Percentiles rank a stretch among this genome's conserved stretches.
These are phyloP conservation scores for Salpingus planirostris DNA, from an alignment of 2,888 invertebrate genomes.

Conservation along the genomic window DNA sequence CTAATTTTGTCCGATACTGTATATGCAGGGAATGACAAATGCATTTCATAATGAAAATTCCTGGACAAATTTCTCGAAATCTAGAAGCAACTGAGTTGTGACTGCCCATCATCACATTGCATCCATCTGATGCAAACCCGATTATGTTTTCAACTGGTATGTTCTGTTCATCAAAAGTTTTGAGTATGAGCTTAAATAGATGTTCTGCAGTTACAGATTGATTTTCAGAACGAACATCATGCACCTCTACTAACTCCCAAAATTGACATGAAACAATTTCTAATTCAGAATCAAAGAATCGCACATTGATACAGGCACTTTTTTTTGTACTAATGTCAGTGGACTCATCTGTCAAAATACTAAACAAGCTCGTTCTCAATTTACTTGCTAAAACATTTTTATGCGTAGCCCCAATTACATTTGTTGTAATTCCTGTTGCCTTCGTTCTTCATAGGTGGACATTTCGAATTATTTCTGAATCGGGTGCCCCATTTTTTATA, in stretches of 20 bases:
- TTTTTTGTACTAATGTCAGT: constrained; percentile 24
- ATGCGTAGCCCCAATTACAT: constrained; percentile 8
- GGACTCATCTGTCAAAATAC: constrained; percentile 22
- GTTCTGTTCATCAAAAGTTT: background rate
- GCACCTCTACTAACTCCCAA: background rate
- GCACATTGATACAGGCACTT: constrained; percentile 21
- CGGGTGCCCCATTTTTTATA: constrained; percentile 4
- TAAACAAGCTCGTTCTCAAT: constrained; percentile 6
- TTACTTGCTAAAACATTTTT: constrained; percentile 3
- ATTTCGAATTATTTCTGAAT: constrained; percentile 7
- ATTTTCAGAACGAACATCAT: background rate
- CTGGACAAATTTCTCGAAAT: constrained; percentile 8
- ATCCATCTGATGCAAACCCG: constrained; percentile 16
- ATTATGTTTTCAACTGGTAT: constrained; percentile 10
- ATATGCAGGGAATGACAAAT: constrained; percentile 10
- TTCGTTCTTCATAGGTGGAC: constrained; percentile 7
- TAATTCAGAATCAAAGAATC: constrained; percentile 18
- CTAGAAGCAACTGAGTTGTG: constrained; percentile 12
- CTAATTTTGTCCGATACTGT: no score
- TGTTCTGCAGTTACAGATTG: background rate
- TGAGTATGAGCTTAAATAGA: background rate
- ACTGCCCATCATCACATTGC: constrained; percentile 13
- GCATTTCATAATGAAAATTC: constrained; percentile 12
- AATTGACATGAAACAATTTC: background rate
- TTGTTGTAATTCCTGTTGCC: constrained; percentile 3